Percentiles rank a stretch among this genome's conserved stretches.
These are phyloP conservation scores for Eulithis prunata DNA, from an alignment of 2,888 invertebrate genomes.

Conservation along the genomic window DNA sequence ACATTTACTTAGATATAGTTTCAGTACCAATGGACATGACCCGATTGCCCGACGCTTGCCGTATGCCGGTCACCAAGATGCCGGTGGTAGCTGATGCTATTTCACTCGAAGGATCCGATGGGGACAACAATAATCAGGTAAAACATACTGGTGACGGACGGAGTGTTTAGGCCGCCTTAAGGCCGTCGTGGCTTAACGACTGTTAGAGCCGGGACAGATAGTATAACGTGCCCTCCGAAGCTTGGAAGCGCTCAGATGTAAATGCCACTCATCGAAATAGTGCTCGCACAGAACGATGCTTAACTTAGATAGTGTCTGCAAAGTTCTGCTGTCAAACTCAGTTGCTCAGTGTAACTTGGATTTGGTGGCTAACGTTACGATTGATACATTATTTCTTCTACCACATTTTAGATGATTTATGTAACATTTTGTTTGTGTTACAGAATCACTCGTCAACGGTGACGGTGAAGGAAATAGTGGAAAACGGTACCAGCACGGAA, in stretches of 20 bases:
- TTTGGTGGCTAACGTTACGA: too few species aligned
- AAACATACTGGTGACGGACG: not conserved
- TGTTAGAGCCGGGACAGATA: too few species aligned
- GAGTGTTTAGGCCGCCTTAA: too few species aligned
- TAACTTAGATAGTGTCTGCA: too few species aligned
- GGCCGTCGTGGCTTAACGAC: too few species aligned
- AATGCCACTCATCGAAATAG: too few species aligned
- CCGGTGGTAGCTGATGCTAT: slow-evolving; percentile 97
- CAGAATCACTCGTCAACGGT: slow-evolving; percentile 72
- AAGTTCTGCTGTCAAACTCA: too few species aligned
- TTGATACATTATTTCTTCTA: not conserved
- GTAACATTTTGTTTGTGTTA: not conserved
- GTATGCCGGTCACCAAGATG: slow-evolving; percentile 87
- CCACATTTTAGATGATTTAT: not conserved
- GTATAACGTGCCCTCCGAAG: too few species aligned
- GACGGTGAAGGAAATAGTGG: slow-evolving; percentile 75
- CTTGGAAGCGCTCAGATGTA: too few species aligned
- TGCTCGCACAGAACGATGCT: too few species aligned
- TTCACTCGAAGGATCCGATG: slow-evolving; percentile 96
- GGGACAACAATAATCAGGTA: slow-evolving; percentile 92
- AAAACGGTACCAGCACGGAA: slow-evolving; percentile 90
- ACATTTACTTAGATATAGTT: not conserved
- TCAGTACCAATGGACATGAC: slow-evolving; percentile 59
- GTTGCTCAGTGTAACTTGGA: too few species aligned
- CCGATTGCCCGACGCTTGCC: slow-evolving; percentile 64